Evolutionary conservation across 2,797 vertebrate species (phyloP).

Genomic region (Hybognathus amarus): DNA sequence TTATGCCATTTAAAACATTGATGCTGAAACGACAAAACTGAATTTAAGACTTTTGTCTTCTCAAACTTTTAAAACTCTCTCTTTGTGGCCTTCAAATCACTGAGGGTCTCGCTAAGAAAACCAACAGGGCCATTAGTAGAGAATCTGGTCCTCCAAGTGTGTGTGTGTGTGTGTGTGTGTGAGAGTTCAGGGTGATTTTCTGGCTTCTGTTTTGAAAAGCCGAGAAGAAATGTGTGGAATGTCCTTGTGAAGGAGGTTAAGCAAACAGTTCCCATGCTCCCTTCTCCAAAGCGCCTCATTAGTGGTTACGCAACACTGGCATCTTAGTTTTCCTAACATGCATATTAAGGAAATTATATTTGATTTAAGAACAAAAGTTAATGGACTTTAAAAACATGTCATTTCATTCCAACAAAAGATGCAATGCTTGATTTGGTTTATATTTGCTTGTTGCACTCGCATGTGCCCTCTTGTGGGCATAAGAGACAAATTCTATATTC

Average conservation of each 20-base stretch:
- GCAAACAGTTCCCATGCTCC: conserved; percentile 30
- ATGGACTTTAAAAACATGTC: too few species aligned
- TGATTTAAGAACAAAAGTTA: too few species aligned
- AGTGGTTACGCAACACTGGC: neutral
- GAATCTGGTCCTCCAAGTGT: neutral
- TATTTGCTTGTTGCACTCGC: too few species aligned
- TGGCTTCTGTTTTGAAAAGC: conserved; percentile 42
- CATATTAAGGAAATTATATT: too few species aligned
- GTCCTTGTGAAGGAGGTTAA: conserved; percentile 43
- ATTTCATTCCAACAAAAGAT: too few species aligned
- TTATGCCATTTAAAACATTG: neutral
- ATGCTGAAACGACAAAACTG: neutral
- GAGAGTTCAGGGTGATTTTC: neutral
- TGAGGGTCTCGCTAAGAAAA: neutral
- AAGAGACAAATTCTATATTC: too few species aligned
- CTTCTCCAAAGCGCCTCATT: neutral
- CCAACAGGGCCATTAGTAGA: neutral
- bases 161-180: too few species aligned
- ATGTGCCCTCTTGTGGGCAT: too few species aligned
- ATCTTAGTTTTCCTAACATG: neutral
- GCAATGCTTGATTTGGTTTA: too few species aligned
- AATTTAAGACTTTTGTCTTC: neutral
- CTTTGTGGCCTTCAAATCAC: neutral
- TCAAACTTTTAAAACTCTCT: neutral
- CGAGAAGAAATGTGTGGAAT: conserved; percentile 55